Conservation (phyloP, 2,888 invertebrate species). For the Tipula confusa region DNA sequence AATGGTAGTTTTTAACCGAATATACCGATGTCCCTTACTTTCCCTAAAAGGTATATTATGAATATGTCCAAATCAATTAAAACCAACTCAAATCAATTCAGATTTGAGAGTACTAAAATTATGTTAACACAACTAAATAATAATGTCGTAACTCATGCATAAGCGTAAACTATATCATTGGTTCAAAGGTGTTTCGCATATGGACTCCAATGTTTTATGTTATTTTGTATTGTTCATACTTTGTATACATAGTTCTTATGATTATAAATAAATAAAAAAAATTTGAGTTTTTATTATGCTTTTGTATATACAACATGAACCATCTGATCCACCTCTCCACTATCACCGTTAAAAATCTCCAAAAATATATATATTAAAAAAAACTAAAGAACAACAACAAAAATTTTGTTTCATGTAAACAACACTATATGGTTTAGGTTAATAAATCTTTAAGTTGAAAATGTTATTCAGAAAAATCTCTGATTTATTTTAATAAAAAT, state of each 20-base stretch:
- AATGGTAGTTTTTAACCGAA: too few species aligned
- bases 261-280: not conserved
- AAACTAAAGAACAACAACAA: not conserved
- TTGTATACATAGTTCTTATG: not conserved
- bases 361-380: conserved; percentile 28
- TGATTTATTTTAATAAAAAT: conserved; percentile 34
- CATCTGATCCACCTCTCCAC: conserved; percentile 30
- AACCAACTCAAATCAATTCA: not conserved
- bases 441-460: conserved; percentile 35
- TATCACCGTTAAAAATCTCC: conserved; percentile 16
- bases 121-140: not conserved
- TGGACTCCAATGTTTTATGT: not conserved
- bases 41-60: too few species aligned
- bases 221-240: not conserved
- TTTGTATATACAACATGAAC: not conserved
- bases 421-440: conserved; percentile 32
- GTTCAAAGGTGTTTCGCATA: not conserved
- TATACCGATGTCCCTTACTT: too few species aligned
- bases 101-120: not conserved
- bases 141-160: not conserved
- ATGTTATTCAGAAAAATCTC: conserved; percentile 36
- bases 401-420: conserved; percentile 33
- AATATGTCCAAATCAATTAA: too few species aligned
- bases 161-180: not conserved
- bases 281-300: not conserved